phyloP scores from a whole-genome alignment of 2,113 vertebrate species.

The Dasypus novemcinctus region DNA sequence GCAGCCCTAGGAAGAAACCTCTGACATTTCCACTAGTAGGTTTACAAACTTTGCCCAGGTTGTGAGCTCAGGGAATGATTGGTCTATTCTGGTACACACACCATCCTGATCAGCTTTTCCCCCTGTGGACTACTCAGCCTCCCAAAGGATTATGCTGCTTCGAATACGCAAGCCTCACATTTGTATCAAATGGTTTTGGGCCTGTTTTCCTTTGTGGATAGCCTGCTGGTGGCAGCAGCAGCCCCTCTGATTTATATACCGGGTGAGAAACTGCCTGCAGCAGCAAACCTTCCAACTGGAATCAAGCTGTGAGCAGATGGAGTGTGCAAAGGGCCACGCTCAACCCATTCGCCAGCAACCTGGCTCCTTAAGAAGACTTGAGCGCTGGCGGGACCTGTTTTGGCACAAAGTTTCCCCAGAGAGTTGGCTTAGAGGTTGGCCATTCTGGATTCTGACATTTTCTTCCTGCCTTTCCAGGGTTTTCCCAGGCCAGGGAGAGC shows the following conservation, averaged over 20 bases:
- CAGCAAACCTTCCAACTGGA: not conserved
- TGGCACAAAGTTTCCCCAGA: not conserved
- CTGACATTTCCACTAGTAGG: not conserved
- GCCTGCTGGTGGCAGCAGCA: constrained; percentile 75
- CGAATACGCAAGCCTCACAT: not conserved
- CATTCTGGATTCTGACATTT: not conserved
- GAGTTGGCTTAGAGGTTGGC: not conserved
- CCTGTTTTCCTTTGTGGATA: constrained; percentile 32
- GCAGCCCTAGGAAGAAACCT: not conserved
- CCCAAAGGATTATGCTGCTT: not conserved
- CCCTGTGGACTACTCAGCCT: not conserved
- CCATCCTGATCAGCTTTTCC: not conserved
- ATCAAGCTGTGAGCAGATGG: not conserved
- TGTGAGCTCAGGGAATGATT: too few species aligned
- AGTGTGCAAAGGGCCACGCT: not conserved
- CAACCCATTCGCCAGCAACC: not conserved
- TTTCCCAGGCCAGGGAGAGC: not conserved
- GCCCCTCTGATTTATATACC: constrained; percentile 12
- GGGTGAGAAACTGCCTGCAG: not conserved
- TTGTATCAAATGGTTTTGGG: not conserved
- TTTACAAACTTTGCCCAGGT: not conserved
- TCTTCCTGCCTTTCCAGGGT: not conserved
- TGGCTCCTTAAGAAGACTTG: not conserved
- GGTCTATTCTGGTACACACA: not conserved
- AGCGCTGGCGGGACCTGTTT: not conserved